A percentile compares a stretch with the other conserved stretches of the same genome.
Conservation (phyloP, 1,140 invertebrate species). For the Aphidius ervi region DNA sequence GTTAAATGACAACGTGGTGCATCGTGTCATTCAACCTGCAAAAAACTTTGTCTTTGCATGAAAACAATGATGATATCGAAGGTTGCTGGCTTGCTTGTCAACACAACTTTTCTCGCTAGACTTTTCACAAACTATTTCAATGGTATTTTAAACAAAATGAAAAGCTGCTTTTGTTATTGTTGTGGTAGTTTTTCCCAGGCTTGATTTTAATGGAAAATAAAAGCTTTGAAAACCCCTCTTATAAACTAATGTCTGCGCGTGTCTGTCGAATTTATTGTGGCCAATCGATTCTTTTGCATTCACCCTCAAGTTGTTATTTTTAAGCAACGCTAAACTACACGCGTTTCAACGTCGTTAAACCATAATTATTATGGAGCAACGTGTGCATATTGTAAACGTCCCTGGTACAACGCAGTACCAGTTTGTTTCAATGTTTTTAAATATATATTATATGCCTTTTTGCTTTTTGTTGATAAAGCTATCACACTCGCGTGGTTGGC, state of each 20-base stretch:
- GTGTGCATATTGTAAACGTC: constrained; percentile 18
- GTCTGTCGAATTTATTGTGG: constrained; percentile 26
- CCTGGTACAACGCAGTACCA: constrained; percentile 25
- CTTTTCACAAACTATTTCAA: too few species aligned
- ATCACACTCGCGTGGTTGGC: not conserved
- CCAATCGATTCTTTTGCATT: constrained; percentile 23
- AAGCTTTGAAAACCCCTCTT: not conserved
- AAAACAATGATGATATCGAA: too few species aligned
- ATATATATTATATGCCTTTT: constrained; percentile 8
- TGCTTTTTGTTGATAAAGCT: not conserved
- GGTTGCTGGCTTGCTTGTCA: not conserved
- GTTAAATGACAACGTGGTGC: not conserved
- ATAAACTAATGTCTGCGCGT: constrained; percentile 19
- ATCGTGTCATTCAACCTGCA: constrained; percentile 10
- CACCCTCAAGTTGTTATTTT: constrained; percentile 28
- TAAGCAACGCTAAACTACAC: constrained; percentile 24
- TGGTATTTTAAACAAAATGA: too few species aligned
- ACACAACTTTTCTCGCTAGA: constrained; percentile 19
- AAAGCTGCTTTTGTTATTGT: too few species aligned
- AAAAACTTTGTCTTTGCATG: constrained; percentile 4
- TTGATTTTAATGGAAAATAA: not conserved
- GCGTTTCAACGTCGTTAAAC: constrained; percentile 23
- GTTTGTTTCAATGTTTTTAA: constrained; percentile 14
- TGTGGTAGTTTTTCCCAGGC: not conserved
- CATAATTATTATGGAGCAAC: constrained; percentile 27